Percentiles rank a stretch among this genome's conserved stretches.
phyloP scores from a whole-genome alignment of 2,797 vertebrate genomes.

The Enteromius paludinosus region DNA sequence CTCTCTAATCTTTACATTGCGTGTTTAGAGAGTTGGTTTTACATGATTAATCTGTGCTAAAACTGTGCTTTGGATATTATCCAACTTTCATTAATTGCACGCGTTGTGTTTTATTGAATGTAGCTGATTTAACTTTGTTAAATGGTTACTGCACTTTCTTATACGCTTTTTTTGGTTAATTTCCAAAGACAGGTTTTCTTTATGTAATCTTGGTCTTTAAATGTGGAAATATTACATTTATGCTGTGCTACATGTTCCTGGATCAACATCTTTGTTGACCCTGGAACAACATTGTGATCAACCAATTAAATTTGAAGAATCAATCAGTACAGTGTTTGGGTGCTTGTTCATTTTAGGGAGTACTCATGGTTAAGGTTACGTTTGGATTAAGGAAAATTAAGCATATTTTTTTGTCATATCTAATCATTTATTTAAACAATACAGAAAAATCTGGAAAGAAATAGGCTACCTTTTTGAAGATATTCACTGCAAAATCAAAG shows the following conservation, averaged over 20 bases:
- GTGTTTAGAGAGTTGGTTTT: constrained; percentile 17
- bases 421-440: neutral
- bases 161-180: neutral
- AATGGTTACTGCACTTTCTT: neutral
- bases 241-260: too few species aligned
- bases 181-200: neutral
- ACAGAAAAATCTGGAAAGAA: neutral
- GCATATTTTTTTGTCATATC: neutral
- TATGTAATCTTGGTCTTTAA: neutral
- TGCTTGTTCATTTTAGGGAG: too few species aligned
- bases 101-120: constrained; percentile 3
- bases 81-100: neutral
- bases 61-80: constrained; percentile 8
- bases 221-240: neutral
- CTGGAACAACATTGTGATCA: too few species aligned
- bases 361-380: too few species aligned
- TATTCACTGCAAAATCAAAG: neutral
- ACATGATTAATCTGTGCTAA: constrained; percentile 30
- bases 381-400: too few species aligned
- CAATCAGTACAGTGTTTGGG: too few species aligned
- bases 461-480: neutral
- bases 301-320: too few species aligned
- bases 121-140: constrained; percentile 1
- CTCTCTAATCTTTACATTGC: constrained; percentile 45
- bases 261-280: too few species aligned